Evolutionary conservation across 2,888 invertebrate species (phyloP), one percentile per base, ranked within the genome.

Genomic region (Temnothorax unifasciatus): DNA sequence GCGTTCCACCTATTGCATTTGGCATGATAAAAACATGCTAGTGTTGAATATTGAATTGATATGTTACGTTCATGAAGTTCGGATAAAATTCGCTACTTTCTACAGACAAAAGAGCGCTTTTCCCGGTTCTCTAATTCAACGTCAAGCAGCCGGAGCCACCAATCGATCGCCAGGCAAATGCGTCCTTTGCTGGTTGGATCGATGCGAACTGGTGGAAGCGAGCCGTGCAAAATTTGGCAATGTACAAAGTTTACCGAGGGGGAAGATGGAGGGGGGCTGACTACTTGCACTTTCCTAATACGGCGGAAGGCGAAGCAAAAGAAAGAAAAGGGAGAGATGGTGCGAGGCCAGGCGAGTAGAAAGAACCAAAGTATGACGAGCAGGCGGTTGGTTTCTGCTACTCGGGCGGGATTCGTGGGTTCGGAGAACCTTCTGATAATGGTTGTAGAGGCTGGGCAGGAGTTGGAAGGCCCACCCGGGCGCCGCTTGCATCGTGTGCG

Each of bases 391-490:
- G 25, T 44, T 71, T 47, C 34, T 69, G 66, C 50, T 81, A 81
- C 29, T 81, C 79, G 73, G 59, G 6, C 38, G 38, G 73, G 52
- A 34, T 44, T 68, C 52, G 52, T 52, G 63, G 71, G 44, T 34
- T 61, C 21, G 69, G 84, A 89, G 89, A 96, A 98, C 98, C 98
- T 98, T 98, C 96, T 98, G 98, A 94, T 97, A 97, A 95, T 96
- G 96, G 95, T 97, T 97, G 95, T 98, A 98, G 94, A 98, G 96
- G 93, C 97, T 97, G 92, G 98, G 98, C 94, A 97, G 96, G 92
- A 98, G 97, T 96, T 98, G 98, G 95, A 97, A 98, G 95, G 97
- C 97, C 98, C 98, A 98, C 86, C 97, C 96, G 93, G 96, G 96
- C 73, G 95, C 95, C 64, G 92, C 92, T 57, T 88, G 89, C 63